These are phyloP conservation scores for Bufo bufo DNA, from an alignment of 2,113 vertebrate genomes.

Conservation along the genomic window DNA sequence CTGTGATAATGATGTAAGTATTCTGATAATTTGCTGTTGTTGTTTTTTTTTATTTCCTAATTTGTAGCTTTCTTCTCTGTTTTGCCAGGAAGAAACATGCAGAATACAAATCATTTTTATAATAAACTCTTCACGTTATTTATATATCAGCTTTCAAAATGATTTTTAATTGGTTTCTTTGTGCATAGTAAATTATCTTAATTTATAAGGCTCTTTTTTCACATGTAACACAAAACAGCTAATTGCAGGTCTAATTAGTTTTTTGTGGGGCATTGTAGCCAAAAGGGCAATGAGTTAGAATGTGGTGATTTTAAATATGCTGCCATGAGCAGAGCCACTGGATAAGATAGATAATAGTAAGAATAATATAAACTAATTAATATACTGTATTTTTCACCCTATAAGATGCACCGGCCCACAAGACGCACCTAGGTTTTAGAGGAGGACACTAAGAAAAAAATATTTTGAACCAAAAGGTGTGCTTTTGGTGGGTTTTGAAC, in stretches of 20 bases:
- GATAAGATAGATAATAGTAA: background rate
- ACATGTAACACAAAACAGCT: constrained; percentile 15
- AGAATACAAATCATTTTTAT: background rate
- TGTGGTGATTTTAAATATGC: no score
- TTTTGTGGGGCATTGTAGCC: constrained; percentile 8
- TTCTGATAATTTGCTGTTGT: background rate
- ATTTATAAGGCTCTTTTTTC: constrained; percentile 20
- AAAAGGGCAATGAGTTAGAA: constrained; percentile 20
- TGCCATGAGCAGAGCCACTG: no score
- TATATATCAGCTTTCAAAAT: constrained; percentile 1
- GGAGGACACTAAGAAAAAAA: no score
- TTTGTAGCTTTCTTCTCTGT: background rate
- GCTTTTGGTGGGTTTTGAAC: no score
- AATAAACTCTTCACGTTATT: background rate
- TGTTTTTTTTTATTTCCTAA: background rate
- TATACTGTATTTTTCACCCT: no score
- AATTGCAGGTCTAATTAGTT: constrained; percentile 15
- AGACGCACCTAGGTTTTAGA: no score
- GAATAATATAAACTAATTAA: background rate
- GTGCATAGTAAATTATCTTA: constrained; percentile 35
- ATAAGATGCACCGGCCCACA: no score
- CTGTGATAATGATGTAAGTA: no score
- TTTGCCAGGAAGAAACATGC: background rate
- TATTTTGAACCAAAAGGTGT: no score
- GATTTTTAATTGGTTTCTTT: constrained; percentile 32